Conservation (phyloP, 2,888 invertebrate species). For the Pinctada fucata region DNA sequence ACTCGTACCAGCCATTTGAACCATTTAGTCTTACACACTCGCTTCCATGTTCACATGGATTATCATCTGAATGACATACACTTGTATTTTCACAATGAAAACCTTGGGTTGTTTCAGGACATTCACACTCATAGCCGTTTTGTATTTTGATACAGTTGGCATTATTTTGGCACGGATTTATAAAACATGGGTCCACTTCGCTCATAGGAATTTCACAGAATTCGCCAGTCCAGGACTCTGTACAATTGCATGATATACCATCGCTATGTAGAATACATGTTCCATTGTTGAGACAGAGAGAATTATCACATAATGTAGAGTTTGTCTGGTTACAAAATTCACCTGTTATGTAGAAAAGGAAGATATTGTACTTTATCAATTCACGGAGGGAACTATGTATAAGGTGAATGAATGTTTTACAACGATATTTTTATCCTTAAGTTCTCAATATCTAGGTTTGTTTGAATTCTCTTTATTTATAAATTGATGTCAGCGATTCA, state of each 20-base stretch:
- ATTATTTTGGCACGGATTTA: constrained; percentile 16
- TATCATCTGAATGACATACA: constrained; percentile 1
- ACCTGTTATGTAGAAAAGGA: not conserved
- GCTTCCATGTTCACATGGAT: constrained; percentile 15
- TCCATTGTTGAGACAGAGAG: constrained; percentile 15
- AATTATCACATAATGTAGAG: not conserved
- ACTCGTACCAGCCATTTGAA: constrained; percentile 10
- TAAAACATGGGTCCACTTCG: constrained; percentile 14
- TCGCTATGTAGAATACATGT: not conserved
- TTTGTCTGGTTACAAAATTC: constrained; percentile 3
- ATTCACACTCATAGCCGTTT: constrained; percentile 9
- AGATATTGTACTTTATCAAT: too few relatives aligned
- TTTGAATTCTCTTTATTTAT: too few relatives aligned
- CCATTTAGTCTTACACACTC: constrained; percentile 3
- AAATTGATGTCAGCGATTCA: too few relatives aligned
- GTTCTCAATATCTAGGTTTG: not conserved
- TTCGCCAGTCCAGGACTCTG: constrained; percentile 5
- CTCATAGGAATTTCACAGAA: not conserved
- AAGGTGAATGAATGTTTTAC: not conserved
- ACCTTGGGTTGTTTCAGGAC: constrained; percentile 11
- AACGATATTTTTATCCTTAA: not conserved
- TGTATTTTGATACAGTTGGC: not conserved
- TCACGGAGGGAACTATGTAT: not conserved
- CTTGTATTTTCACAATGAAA: constrained; percentile 16
- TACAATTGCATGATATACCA: constrained; percentile 11